phyloP scores from a whole-genome alignment of 2,888 invertebrate genomes.

The Hypselothyrea guttata region DNA sequence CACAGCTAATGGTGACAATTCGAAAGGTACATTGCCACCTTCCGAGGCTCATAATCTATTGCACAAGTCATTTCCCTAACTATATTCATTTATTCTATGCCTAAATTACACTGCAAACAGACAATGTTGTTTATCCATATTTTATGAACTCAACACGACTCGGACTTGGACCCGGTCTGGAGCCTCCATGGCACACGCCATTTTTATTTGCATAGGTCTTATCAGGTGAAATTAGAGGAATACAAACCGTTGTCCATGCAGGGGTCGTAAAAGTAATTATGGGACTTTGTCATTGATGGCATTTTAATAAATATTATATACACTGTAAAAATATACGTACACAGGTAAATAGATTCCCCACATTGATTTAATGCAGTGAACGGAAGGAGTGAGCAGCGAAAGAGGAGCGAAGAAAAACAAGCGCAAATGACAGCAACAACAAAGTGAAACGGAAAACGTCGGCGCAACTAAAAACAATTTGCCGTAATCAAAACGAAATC shows the following conservation, averaged over 20 bases:
- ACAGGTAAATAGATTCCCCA: slow-evolving; percentile 23
- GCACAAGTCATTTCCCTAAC: slow-evolving; percentile 42
- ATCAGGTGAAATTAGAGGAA: slow-evolving; percentile 33
- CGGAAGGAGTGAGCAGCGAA: slow-evolving; percentile 29
- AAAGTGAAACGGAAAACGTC: slow-evolving; percentile 32
- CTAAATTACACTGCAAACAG: slow-evolving; percentile 68
- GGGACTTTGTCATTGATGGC: slow-evolving; percentile 31
- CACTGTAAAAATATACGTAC: slow-evolving; percentile 13
- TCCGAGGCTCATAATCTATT: slow-evolving; percentile 33
- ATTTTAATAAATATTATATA: slow-evolving; percentile 18
- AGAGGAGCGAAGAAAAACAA: slow-evolving; percentile 16
- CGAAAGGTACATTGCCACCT: neutral
- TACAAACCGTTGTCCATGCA: neutral
- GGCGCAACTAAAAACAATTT: slow-evolving; percentile 71
- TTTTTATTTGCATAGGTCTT: slow-evolving; percentile 54
- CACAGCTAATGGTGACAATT: slow-evolving; percentile 12
- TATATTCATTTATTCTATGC: slow-evolving; percentile 43
- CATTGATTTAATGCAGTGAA: slow-evolving; percentile 1
- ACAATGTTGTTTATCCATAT: slow-evolving; percentile 53
- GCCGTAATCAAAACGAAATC: slow-evolving; percentile 75
- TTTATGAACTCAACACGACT: slow-evolving; percentile 23
- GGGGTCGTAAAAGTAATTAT: slow-evolving; percentile 35
- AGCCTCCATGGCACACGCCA: slow-evolving; percentile 45
- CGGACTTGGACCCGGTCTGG: neutral
- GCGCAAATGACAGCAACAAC: slow-evolving; percentile 8